Evolutionary conservation across 2,113 vertebrate genomes (phyloP).

Genomic region (Vidua macroura): DNA sequence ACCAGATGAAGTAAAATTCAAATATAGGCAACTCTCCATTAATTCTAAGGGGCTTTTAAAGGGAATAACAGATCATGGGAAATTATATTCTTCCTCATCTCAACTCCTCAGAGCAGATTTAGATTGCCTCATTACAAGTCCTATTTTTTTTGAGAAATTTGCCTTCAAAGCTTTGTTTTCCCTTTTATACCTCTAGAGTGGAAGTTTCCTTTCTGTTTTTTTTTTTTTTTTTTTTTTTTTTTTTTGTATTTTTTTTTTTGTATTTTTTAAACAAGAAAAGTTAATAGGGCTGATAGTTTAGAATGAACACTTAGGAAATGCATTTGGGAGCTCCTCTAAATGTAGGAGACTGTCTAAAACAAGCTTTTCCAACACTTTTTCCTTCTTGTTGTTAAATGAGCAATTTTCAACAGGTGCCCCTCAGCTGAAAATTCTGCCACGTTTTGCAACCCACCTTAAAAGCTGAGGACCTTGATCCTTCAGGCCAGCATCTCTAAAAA

Average conservation of each 20-base stretch:
- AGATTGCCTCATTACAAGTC: not conserved
- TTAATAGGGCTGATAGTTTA: not conserved
- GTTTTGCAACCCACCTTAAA: not conserved
- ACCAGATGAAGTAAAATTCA: not conserved
- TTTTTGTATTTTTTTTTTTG: not conserved
- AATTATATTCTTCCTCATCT: not conserved
- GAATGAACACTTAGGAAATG: not conserved
- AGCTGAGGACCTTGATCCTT: not conserved
- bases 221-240: not conserved
- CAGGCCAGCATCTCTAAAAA: not conserved
- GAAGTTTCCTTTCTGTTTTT: not conserved
- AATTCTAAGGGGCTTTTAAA: not conserved
- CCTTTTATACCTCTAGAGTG: not conserved
- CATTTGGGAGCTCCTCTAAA: not conserved
- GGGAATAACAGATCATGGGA: not conserved
- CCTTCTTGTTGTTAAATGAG: not conserved
- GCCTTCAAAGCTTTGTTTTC: slow-evolving; percentile 10
- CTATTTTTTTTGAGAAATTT: not conserved
- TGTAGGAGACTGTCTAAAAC: not conserved
- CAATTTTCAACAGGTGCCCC: not conserved
- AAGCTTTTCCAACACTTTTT: not conserved
- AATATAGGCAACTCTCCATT: not conserved
- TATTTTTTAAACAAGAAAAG: not conserved
- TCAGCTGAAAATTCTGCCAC: not conserved
- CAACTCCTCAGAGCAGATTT: not conserved